Conservation (phyloP, 1,140 invertebrate species). For the Leptopilina boulardi region DNA sequence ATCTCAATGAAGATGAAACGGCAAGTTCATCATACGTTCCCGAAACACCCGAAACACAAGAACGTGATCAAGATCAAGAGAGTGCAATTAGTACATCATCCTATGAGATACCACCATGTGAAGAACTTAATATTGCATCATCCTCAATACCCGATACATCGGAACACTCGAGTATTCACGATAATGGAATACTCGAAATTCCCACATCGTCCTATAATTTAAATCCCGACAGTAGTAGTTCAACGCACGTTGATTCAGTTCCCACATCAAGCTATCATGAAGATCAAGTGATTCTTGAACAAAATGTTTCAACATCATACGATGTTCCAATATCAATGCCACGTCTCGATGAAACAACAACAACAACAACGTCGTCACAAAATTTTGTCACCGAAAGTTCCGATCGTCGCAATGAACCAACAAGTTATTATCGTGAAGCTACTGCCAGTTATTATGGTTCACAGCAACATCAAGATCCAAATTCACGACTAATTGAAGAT, state of each 20-base stretch:
- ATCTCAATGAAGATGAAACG: constrained; percentile 71
- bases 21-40: constrained; percentile 73
- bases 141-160: constrained; percentile 70
- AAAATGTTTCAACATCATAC: constrained; percentile 72
- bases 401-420: constrained; percentile 66
- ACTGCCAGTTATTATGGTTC: constrained; percentile 66
- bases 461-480: constrained; percentile 58
- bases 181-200: constrained; percentile 72
- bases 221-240: constrained; percentile 72
- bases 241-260: constrained; percentile 65
- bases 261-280: constrained; percentile 72
- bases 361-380: constrained; percentile 64
- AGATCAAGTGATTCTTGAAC: constrained; percentile 68
- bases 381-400: constrained; percentile 70
- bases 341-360: constrained; percentile 70
- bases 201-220: constrained; percentile 72
- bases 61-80: constrained; percentile 74
- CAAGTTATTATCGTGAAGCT: constrained; percentile 69
- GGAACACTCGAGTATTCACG: constrained; percentile 70
- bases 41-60: constrained; percentile 73
- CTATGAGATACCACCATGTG: constrained; percentile 73
- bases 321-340: constrained; percentile 70
- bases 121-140: constrained; percentile 72
- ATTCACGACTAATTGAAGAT: constrained; percentile 60
- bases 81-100: constrained; percentile 74